phyloP scores from a whole-genome alignment of 2,888 invertebrate genomes.

The Alloplasta piceator region DNA sequence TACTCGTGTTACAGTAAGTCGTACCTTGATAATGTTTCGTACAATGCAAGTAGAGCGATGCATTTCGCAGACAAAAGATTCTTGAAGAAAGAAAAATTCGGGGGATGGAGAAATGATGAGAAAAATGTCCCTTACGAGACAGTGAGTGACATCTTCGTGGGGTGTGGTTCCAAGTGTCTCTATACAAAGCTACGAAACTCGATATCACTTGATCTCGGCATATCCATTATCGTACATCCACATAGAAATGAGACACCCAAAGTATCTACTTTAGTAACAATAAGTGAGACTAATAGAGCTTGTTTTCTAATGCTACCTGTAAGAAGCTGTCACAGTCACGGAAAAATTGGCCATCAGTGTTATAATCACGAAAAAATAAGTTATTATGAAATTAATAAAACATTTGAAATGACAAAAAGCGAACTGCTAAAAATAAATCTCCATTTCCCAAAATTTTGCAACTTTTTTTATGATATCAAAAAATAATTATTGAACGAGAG shows the following conservation, averaged over 20 bases:
- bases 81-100: background rate
- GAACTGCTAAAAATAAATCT: no score
- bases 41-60: background rate
- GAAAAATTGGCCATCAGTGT: no score
- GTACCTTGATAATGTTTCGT: no score
- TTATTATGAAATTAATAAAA: no score
- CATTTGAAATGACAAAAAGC: no score
- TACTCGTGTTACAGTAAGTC: no score
- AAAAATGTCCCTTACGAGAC: conserved; percentile 23
- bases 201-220: conserved; percentile 26
- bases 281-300: no score
- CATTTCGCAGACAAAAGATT: background rate
- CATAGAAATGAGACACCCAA: conserved; percentile 18
- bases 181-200: conserved; percentile 30
- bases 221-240: conserved; percentile 37
- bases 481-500: no score
- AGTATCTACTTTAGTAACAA: background rate
- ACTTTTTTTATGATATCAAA: background rate
- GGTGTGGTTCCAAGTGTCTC: background rate
- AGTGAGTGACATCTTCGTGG: conserved; percentile 9
- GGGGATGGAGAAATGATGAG: background rate
- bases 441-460: background rate
- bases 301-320: no score
- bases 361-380: no score
- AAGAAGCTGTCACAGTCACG: no score